Conservation (phyloP, 2,113 vertebrate species). For the Herpailurus yagouaroundi region DNA sequence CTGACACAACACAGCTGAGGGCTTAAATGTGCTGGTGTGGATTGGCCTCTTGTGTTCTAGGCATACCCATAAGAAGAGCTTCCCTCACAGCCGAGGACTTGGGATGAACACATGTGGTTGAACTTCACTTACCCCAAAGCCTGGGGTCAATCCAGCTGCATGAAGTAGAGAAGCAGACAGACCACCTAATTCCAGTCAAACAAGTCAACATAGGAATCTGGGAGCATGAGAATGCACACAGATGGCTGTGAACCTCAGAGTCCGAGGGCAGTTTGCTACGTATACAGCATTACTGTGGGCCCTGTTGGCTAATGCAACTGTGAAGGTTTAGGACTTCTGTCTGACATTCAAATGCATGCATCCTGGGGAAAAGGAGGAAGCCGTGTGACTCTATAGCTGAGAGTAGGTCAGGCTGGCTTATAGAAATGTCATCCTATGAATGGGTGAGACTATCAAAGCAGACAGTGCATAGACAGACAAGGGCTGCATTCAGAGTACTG, state of each 20-base stretch:
- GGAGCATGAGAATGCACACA: rapidly evolving
- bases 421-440: not conserved
- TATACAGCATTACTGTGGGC: not conserved
- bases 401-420: not conserved
- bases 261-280: not conserved
- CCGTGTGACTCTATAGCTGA: not conserved
- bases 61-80: not conserved
- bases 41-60: not conserved
- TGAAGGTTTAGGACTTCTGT: not conserved
- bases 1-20: no score
- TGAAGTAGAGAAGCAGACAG: not conserved
- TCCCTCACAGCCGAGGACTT: not conserved
- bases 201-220: not conserved
- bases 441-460: not conserved
- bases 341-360: rapidly evolving
- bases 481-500: not conserved
- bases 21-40: rapidly evolving
- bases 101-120: not conserved
- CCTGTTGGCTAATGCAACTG: not conserved
- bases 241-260: not conserved
- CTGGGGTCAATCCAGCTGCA: not conserved
- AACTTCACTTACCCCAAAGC: not conserved
- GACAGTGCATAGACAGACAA: not conserved
- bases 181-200: not conserved
- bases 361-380: not conserved